Conservation (phyloP, 2,113 vertebrate species). For the human region GRCh38 chr1:82883001-82883500, state of each 20-base stretch:
- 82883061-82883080: background rate
- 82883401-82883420: background rate
- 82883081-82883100: background rate
- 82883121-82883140: background rate
- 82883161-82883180: background rate
- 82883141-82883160: background rate
- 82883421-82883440: background rate
- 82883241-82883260: background rate
- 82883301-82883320: background rate
- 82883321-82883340: background rate
- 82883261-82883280: background rate
- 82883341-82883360: background rate
- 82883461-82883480: background rate
- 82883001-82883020: background rate
- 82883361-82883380: background rate
- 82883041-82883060: background rate
- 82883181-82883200: background rate
- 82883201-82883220: background rate
- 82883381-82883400: background rate
- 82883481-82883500: background rate
- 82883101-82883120: background rate
- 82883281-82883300: background rate
- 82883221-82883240: background rate
- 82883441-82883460: background rate
- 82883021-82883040: background rate